Evolutionary conservation across 2,797 vertebrate species (phyloP), one percentile per base, ranked within the genome.

Genomic region (Cheirogaleus major): DNA sequence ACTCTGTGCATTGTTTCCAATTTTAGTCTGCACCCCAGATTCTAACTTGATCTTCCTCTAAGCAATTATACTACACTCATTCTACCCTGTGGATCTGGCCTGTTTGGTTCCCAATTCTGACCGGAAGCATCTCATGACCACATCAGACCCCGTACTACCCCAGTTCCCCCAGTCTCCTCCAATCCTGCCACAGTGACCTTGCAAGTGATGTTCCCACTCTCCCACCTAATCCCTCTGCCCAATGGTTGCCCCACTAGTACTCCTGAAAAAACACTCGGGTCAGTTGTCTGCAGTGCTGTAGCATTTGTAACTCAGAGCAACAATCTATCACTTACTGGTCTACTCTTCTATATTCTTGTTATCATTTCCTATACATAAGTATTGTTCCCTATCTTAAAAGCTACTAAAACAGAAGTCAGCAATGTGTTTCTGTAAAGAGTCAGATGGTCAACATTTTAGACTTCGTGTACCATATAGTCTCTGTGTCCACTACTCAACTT

Each of bases 41-140:
- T 95, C 85, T 63, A 75, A 41, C 50, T 25, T 27, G 69, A 86
- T 20, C 35, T 78, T 90, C 70, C 69, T 95, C 57, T 80, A 73
- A 61, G 30, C 78, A 43, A 89, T 76, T 57, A 69, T 14, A 8
- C 30, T 38, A 12, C 27, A 30, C 6, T 65, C 63, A 12, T 55
- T 59, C 43, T 22, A n/a, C 41, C n/a, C 35, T 65, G 30, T 1
- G 14, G 12, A 35, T 65, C 70, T 80, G 38, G 17, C 18, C 11
- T 76, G 3, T 59, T 17, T 30, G 2, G n/a, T 89, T 43, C 35
- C 73, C 50, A 61, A 9, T n/a, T 38, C 27, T 55, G 55, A 45
- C 9, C 1, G 45, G 52, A 55, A 63, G 25, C 50, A 7, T 17
- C 35, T 52, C 9, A 1, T 73, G 65, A n/a, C 20, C 22, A 50